phyloP scores from a whole-genome alignment of 2,797 vertebrate species.

The Alfaro cultratus region DNA sequence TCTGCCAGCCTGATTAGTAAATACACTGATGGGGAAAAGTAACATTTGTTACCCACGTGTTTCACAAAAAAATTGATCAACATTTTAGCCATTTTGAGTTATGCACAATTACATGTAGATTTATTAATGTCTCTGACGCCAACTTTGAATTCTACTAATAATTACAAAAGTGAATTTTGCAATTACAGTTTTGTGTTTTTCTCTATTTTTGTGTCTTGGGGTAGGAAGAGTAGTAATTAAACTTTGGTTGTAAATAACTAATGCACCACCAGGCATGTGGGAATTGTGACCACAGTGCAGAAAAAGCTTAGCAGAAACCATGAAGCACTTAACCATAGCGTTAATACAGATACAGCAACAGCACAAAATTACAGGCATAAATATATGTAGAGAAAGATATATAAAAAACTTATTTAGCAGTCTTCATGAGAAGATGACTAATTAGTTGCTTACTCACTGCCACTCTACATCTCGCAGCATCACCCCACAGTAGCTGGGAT shows the following conservation, averaged over 20 bases:
- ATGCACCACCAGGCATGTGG: slow-evolving; percentile 36
- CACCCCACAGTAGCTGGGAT: slow-evolving; percentile 11
- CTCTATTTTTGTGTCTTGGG: slow-evolving; percentile 30
- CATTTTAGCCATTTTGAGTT: not conserved
- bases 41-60: not conserved
- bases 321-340: slow-evolving; percentile 17
- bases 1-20: not conserved
- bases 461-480: slow-evolving; percentile 13
- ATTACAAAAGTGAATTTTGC: slow-evolving; percentile 19
- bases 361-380: slow-evolving; percentile 11
- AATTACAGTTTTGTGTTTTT: slow-evolving; percentile 9
- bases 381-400: slow-evolving; percentile 1
- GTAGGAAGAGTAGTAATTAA: slow-evolving; percentile 37
- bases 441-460: not conserved
- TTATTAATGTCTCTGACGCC: not conserved
- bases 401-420: slow-evolving; percentile 22
- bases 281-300: slow-evolving; percentile 43
- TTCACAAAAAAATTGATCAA: not conserved
- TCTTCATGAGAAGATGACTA: slow-evolving; percentile 5
- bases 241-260: slow-evolving; percentile 55
- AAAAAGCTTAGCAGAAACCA: slow-evolving; percentile 31
- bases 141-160: slow-evolving; percentile 35
- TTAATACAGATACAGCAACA: slow-evolving; percentile 24
- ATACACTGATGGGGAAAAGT: not conserved
- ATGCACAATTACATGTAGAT: not conserved